Percentiles rank a stretch among this genome's conserved stretches.
Evolutionary conservation across 2,888 invertebrate genomes (phyloP).

Genomic region (Ennomos quercinarius): DNA sequence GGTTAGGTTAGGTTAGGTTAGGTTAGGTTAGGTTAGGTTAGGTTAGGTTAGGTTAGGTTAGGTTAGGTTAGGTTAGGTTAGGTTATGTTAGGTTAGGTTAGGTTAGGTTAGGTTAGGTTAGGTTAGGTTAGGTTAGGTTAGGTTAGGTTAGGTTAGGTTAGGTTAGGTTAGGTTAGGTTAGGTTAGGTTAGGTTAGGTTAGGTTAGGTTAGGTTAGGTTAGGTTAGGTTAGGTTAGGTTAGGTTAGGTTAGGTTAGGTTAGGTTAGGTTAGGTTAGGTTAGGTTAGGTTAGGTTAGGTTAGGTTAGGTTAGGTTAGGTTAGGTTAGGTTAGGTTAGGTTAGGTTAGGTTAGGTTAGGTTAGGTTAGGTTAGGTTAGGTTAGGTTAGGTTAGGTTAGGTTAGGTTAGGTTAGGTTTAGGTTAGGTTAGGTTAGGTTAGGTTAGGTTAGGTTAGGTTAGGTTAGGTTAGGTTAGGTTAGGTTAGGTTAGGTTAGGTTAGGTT

Average conservation of each 20-base stretch:
- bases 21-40: constrained; percentile 20
- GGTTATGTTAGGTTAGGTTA: too few relatives aligned
- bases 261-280: constrained; percentile 31
- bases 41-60: constrained; percentile 28
- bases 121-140: constrained; percentile 26
- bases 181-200: constrained; percentile 29
- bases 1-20: constrained; percentile 24
- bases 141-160: constrained; percentile 27
- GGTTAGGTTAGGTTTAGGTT: constrained; percentile 37
- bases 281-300: constrained; percentile 33
- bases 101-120: constrained; percentile 27
- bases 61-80: constrained; percentile 30
- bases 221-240: constrained; percentile 29
- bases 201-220: constrained; percentile 29
- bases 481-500: constrained; percentile 36
- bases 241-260: constrained; percentile 27
- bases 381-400: constrained; percentile 38
- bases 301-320: constrained; percentile 28
- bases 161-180: constrained; percentile 29
- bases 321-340: constrained; percentile 37
- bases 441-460: constrained; percentile 40
- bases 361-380: constrained; percentile 36
- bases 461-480: constrained; percentile 34
- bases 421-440: constrained; percentile 37
- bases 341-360: too few relatives aligned